These are phyloP conservation scores for Halichoerus grypus DNA, from an alignment of 2,113 vertebrate species.

Conservation along the genomic window DNA sequence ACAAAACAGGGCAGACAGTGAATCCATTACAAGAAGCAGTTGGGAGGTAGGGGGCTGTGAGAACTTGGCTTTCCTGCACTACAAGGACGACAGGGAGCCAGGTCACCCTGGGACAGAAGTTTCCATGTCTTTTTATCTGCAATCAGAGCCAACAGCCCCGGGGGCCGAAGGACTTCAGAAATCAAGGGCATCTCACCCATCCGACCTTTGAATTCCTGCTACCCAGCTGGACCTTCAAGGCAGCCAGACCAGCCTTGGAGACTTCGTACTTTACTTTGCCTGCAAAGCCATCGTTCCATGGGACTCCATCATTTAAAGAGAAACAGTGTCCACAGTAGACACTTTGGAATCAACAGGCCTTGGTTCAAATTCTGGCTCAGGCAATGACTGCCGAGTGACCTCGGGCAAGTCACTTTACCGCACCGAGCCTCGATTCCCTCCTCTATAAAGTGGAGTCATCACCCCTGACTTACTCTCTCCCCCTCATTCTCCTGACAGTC, in stretches of 20 bases:
- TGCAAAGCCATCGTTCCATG: background rate
- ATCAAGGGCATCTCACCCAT: background rate
- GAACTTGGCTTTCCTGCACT: background rate
- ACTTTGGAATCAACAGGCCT: background rate
- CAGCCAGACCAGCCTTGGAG: background rate
- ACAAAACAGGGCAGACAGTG: slow-evolving; percentile 2
- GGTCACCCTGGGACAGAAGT: slow-evolving; percentile 20
- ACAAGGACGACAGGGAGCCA: background rate
- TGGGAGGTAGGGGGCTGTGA: background rate
- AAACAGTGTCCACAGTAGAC: background rate
- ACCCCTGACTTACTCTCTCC: background rate
- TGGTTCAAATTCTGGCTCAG: background rate
- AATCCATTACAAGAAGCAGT: background rate
- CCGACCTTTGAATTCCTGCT: background rate
- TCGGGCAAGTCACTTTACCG: background rate
- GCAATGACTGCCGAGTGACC: background rate
- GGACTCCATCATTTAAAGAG: background rate
- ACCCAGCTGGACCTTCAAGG: background rate
- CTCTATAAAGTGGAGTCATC: background rate
- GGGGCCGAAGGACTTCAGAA: background rate
- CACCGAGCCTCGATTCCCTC: background rate
- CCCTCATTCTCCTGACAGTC: background rate
- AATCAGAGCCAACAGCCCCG: background rate
- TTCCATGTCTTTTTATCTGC: background rate
- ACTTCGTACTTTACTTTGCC: background rate